phyloP scores from a whole-genome alignment of 2,113 vertebrate species.

The Turdus rufiventris region DNA sequence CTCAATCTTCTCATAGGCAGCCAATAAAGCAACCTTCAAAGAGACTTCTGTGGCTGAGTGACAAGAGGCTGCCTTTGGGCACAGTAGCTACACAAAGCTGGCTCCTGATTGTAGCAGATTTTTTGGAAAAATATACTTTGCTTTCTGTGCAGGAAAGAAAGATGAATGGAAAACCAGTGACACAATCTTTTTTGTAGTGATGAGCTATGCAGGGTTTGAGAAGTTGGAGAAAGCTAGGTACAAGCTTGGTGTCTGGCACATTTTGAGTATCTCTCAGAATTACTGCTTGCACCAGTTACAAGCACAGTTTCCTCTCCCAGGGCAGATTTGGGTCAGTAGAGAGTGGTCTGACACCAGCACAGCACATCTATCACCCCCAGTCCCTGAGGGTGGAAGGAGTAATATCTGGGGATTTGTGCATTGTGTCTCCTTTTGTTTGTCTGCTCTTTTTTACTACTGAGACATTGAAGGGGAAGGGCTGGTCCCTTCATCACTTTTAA shows the following conservation, averaged over 20 bases:
- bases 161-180: neutral
- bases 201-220: neutral
- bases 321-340: neutral
- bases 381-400: neutral
- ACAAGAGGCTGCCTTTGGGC: neutral
- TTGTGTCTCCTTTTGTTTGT: neutral
- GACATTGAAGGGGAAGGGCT: neutral
- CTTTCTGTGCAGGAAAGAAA: neutral
- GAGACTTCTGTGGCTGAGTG: slow-evolving; percentile 2
- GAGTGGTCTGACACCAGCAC: neutral
- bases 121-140: neutral
- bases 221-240: neutral
- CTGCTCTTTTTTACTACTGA: neutral
- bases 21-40: slow-evolving; percentile 2
- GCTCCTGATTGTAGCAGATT: neutral
- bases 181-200: neutral
- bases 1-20: neutral
- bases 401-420: neutral
- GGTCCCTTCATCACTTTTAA: neutral
- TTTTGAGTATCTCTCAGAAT: neutral
- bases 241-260: neutral
- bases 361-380: neutral
- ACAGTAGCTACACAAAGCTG: neutral
- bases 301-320: neutral
- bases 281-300: neutral